Evolutionary conservation across 2,797 vertebrate species (phyloP).

Genomic region (Peromyscus nudipes): DNA sequence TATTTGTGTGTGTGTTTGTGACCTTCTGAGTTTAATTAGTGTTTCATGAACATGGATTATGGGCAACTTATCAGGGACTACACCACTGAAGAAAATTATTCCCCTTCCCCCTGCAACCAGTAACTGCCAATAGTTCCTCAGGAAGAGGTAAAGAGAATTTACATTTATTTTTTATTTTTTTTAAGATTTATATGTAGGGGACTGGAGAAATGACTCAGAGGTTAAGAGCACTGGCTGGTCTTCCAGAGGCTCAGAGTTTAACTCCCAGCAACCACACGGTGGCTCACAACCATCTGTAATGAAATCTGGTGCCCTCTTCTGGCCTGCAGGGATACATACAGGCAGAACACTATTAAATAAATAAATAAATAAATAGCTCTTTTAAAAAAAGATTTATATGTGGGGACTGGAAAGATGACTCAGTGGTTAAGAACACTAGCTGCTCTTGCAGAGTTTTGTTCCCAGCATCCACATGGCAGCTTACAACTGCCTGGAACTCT

Average conservation of each 20-base stretch:
- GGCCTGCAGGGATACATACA: background rate
- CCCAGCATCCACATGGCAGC: background rate
- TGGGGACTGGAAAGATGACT: background rate
- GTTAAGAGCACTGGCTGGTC: background rate
- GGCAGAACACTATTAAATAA: background rate
- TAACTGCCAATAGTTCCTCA: background rate
- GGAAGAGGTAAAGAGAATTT: background rate
- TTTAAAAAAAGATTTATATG: background rate
- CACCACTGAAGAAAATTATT: background rate
- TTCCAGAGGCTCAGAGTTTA: background rate
- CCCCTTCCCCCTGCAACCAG: too few relatives aligned
- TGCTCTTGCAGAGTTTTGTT: background rate
- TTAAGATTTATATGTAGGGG: background rate
- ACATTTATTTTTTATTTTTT: background rate
- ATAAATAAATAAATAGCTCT: background rate
- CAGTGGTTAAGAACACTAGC: background rate
- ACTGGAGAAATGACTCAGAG: background rate
- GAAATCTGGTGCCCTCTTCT: background rate
- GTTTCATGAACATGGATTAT: background rate
- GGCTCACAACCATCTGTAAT: background rate
- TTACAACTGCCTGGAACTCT: background rate
- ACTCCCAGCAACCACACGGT: background rate
- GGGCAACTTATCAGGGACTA: background rate
- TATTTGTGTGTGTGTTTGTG: background rate
- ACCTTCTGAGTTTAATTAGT: background rate